Evolutionary conservation across 2,888 invertebrate species (phyloP).

Genomic region (Rhagonycha fulva): DNA sequence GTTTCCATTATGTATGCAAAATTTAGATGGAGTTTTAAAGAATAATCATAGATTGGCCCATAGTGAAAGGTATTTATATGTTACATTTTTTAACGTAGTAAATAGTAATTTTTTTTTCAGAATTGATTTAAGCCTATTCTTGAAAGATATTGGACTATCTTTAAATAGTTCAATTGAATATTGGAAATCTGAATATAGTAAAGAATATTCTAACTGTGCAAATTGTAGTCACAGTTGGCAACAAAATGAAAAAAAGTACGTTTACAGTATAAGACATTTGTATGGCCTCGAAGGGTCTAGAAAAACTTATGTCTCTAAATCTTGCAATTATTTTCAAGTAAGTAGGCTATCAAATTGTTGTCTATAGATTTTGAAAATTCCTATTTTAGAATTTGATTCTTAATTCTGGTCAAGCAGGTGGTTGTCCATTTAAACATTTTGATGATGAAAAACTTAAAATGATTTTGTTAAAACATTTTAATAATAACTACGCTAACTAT

Average conservation of each 20-base stretch:
- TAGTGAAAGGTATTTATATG: conserved; percentile 53
- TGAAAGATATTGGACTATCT: conserved; percentile 73
- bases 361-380: neutral
- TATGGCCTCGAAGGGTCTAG: conserved; percentile 73
- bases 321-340: conserved; percentile 65
- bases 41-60: conserved; percentile 68
- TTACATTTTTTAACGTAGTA: neutral
- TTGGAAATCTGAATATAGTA: conserved; percentile 68
- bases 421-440: conserved; percentile 67
- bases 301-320: conserved; percentile 64
- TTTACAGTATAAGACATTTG: conserved; percentile 67
- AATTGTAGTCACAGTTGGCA: conserved; percentile 69
- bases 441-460: conserved; percentile 54
- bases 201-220: conserved; percentile 54
- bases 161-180: conserved; percentile 66
- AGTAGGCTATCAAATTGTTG: conserved; percentile 36
- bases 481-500: conserved; percentile 27
- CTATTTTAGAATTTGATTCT: conserved; percentile 32
- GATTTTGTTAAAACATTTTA: conserved; percentile 42
- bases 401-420: conserved; percentile 59
- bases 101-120: conserved; percentile 43
- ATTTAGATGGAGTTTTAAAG: conserved; percentile 61
- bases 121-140: conserved; percentile 70
- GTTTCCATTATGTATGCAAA: conserved; percentile 71
- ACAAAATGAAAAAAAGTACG: conserved; percentile 58